phyloP scores from a whole-genome alignment of 2,888 invertebrate genomes.

The Pantelozetes paolii region DNA sequence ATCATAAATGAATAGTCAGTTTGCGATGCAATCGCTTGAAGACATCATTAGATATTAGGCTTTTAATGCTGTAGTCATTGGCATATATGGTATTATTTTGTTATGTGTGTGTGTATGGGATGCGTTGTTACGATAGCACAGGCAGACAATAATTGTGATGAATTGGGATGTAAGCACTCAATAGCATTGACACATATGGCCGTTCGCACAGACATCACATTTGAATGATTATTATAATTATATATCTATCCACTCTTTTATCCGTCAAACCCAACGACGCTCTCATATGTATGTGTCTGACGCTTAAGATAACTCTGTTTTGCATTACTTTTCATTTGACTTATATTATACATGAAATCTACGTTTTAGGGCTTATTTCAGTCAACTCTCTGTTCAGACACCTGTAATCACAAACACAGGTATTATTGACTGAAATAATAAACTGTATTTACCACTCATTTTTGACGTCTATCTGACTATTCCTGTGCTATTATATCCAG shows the following conservation, averaged over 20 bases:
- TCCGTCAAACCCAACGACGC: background rate
- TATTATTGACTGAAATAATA: background rate
- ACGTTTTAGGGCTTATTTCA: background rate
- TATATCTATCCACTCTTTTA: background rate
- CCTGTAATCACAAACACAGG: constrained; percentile 10
- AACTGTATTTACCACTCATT: background rate
- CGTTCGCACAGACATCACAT: background rate
- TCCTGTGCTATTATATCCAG: background rate
- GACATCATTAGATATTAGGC: background rate
- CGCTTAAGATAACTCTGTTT: background rate
- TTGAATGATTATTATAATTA: constrained; percentile 18
- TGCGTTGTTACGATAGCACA: background rate
- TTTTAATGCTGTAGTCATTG: background rate
- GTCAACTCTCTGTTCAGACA: background rate
- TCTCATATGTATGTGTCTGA: background rate
- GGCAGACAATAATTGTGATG: constrained; percentile 3
- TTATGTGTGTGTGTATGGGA: background rate
- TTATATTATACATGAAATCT: background rate
- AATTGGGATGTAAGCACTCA: background rate
- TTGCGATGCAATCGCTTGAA: background rate
- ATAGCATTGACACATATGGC: constrained; percentile 6
- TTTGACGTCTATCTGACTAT: background rate
- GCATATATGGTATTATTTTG: background rate
- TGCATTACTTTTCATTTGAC: background rate
- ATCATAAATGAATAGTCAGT: background rate